These are phyloP conservation scores for Elaphurus davidianus DNA, from an alignment of 2,113 vertebrate genomes.

Conservation along the genomic window DNA sequence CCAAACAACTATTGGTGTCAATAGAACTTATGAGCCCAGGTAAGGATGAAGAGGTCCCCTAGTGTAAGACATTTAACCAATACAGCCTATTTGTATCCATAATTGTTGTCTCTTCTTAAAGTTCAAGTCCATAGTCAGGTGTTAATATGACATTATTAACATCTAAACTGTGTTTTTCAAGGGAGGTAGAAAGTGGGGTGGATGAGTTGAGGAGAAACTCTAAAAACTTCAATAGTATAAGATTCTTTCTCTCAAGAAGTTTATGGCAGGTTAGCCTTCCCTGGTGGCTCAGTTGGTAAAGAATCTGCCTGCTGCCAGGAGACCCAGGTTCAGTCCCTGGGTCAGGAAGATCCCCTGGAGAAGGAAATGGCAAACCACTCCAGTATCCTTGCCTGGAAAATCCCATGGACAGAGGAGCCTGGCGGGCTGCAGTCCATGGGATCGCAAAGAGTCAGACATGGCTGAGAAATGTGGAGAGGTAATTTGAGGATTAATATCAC, in stretches of 20 bases:
- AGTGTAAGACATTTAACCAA: background rate
- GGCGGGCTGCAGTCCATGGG: background rate
- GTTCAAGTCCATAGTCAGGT: background rate
- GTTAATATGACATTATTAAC: background rate
- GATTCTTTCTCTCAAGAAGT: background rate
- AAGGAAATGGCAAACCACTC: background rate
- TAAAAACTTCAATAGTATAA: background rate
- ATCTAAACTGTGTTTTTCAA: background rate
- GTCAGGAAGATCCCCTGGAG: background rate
- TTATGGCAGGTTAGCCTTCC: background rate
- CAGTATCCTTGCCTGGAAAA: background rate
- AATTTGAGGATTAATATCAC: slow-evolving; percentile 5
- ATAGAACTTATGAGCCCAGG: background rate
- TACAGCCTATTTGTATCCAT: background rate
- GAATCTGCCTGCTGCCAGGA: background rate
- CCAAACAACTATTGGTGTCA: background rate
- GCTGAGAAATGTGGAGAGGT: background rate
- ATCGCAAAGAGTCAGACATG: background rate
- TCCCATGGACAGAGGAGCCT: background rate
- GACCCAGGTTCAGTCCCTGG: background rate
- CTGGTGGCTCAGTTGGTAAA: background rate
- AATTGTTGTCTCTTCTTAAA: background rate
- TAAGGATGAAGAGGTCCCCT: background rate
- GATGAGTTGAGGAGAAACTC: background rate
- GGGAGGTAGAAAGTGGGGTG: background rate